A percentile compares a stretch with the other conserved stretches of the same genome.
Conservation (phyloP, 2,113 vertebrate species). For the Syngnathoides biaculeatus region DNA sequence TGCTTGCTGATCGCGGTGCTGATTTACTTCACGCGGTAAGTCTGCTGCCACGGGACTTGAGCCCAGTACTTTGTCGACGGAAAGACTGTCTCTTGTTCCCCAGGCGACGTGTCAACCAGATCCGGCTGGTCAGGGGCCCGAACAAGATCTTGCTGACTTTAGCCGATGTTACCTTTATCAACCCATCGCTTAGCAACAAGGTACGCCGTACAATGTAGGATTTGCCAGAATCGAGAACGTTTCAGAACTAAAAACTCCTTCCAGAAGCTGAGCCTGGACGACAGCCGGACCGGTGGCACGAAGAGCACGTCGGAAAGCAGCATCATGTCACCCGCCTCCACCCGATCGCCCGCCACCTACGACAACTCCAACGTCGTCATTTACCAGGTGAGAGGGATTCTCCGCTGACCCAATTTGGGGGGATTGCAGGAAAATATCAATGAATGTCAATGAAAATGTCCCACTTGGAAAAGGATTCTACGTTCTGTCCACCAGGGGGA, state of each 20-base stretch:
- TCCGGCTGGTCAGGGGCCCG: conserved; percentile 68
- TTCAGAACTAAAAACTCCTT: neutral
- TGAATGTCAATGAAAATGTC: neutral
- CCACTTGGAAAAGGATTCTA: neutral
- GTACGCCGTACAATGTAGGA: conserved; percentile 35
- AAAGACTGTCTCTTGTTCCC: neutral
- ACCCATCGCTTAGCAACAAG: conserved; percentile 77
- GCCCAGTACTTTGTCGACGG: too few species aligned
- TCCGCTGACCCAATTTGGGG: too few species aligned
- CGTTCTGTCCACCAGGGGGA: conserved; percentile 67
- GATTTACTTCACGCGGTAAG: conserved; percentile 71
- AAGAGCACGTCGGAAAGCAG: conserved; percentile 62
- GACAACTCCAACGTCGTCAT: conserved; percentile 79
- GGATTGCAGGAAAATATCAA: too few species aligned
- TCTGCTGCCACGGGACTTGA: neutral
- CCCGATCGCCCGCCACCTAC: conserved; percentile 67
- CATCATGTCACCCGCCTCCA: conserved; percentile 50
- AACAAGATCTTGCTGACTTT: conserved; percentile 76
- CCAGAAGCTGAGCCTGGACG: conserved; percentile 73
- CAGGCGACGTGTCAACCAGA: conserved; percentile 70
- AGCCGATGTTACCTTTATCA: conserved; percentile 76
- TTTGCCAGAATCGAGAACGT: neutral
- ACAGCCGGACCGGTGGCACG: conserved; percentile 61
- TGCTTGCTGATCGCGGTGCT: conserved; percentile 30
- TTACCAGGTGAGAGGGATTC: conserved; percentile 62